Conservation (phyloP, 2,797 vertebrate species). For the Merluccius polli region DNA sequence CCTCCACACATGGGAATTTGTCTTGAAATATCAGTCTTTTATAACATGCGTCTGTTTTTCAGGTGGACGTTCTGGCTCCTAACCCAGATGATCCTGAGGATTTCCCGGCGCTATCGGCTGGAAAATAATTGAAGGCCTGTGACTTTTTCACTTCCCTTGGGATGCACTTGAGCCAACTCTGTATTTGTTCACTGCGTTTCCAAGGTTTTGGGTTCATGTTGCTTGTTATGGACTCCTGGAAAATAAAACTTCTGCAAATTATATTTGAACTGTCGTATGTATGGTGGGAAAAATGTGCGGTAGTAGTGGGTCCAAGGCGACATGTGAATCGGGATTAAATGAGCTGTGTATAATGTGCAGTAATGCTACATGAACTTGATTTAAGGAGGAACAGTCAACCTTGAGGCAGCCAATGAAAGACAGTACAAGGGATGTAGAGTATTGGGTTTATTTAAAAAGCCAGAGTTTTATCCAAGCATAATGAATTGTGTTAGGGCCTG, state of each 20-base stretch:
- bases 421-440: background rate
- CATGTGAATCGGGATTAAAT: too few relatives aligned
- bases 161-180: conserved; percentile 41
- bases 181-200: conserved; percentile 25
- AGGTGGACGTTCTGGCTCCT: conserved; percentile 71
- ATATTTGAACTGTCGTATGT: background rate
- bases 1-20: background rate
- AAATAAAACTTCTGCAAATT: conserved; percentile 48
- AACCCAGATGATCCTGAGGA: conserved; percentile 96
- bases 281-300: background rate
- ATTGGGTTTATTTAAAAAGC: conserved; percentile 59
- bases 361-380: background rate
- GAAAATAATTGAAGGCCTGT: conserved; percentile 35
- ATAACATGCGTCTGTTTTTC: background rate
- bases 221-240: conserved; percentile 1
- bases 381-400: background rate
- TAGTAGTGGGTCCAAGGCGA: background rate
- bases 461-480: conserved; percentile 14
- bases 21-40: background rate
- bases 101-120: conserved; percentile 86
- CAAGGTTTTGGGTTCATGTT: conserved; percentile 48
- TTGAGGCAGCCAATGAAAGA: background rate
- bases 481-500: background rate
- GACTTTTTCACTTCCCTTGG: conserved; percentile 5
- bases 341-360: background rate